Conservation (phyloP, 2,888 invertebrate genomes). For the Drosophila prolongata region DNA sequence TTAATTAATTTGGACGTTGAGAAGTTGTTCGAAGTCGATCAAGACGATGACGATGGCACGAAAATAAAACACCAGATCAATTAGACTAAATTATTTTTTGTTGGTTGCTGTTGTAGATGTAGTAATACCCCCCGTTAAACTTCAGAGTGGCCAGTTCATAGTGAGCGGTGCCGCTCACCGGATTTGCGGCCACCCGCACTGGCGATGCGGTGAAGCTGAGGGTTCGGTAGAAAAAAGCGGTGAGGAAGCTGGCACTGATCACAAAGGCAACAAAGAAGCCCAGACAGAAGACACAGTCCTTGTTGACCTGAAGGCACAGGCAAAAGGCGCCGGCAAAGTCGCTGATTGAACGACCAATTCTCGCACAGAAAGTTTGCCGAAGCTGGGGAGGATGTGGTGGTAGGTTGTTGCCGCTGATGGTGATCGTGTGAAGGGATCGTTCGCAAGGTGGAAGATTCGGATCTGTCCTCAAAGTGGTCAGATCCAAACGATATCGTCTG, state of each 20-base stretch:
- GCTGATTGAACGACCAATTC: slow-evolving; percentile 54
- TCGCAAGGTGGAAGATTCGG: slow-evolving; percentile 53
- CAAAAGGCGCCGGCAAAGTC: slow-evolving; percentile 74
- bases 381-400: slow-evolving; percentile 34
- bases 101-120: slow-evolving; percentile 53
- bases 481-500: slow-evolving; percentile 11
- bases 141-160: slow-evolving; percentile 40
- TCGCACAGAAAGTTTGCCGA: slow-evolving; percentile 44
- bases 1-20: background rate
- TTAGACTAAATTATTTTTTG: slow-evolving; percentile 23
- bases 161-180: background rate
- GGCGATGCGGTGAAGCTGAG: slow-evolving; percentile 59
- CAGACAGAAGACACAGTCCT: slow-evolving; percentile 82
- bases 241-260: slow-evolving; percentile 82
- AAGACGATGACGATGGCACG: too few relatives aligned
- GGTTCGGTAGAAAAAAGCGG: slow-evolving; percentile 82
- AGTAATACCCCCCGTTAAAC: slow-evolving; percentile 60
- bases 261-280: slow-evolving; percentile 82
- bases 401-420: slow-evolving; percentile 63
- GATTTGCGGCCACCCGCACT: slow-evolving; percentile 17
- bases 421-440: slow-evolving; percentile 65
- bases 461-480: slow-evolving; percentile 14
- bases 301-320: slow-evolving; percentile 81
- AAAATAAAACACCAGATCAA: background rate
- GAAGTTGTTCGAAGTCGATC: too few relatives aligned